Conservation (phyloP, 2,888 invertebrate species). For the Agonopterix arenella region DNA sequence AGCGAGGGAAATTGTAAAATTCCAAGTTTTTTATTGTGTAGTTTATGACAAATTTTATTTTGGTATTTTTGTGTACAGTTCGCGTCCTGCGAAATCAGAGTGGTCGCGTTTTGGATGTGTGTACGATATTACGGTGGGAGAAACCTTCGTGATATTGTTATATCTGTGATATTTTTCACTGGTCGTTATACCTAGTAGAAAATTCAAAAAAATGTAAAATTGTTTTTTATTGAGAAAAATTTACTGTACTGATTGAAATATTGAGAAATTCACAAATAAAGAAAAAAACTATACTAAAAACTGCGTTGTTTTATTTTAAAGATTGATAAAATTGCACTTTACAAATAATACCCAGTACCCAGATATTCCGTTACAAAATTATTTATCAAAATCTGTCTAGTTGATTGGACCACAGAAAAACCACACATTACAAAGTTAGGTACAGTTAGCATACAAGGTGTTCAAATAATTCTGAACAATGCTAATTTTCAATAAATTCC, state of each 20-base stretch:
- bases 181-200: constrained; percentile 26
- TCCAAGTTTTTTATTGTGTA: constrained; percentile 47
- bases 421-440: too few species aligned
- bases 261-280: constrained; percentile 67
- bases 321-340: too few species aligned
- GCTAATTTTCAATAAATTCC: too few species aligned
- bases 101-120: constrained; percentile 56
- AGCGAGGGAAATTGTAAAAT: constrained; percentile 49
- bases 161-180: constrained; percentile 55
- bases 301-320: neutral
- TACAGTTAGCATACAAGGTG: too few species aligned
- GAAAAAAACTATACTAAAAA: constrained; percentile 31
- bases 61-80: constrained; percentile 58
- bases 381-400: too few species aligned
- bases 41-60: constrained; percentile 62
- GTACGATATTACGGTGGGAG: constrained; percentile 37
- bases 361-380: too few species aligned
- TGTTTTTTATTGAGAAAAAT: constrained; percentile 53
- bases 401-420: too few species aligned
- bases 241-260: constrained; percentile 57
- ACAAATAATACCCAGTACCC: too few species aligned
- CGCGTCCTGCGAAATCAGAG: constrained; percentile 49
- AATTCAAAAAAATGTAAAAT: constrained; percentile 63
- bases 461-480: too few species aligned
- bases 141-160: constrained; percentile 36